A percentile compares a stretch with the other conserved stretches of the same genome.
Evolutionary conservation across 1,140 invertebrate species (phyloP).

Genomic region (Melitaea cinxia): DNA sequence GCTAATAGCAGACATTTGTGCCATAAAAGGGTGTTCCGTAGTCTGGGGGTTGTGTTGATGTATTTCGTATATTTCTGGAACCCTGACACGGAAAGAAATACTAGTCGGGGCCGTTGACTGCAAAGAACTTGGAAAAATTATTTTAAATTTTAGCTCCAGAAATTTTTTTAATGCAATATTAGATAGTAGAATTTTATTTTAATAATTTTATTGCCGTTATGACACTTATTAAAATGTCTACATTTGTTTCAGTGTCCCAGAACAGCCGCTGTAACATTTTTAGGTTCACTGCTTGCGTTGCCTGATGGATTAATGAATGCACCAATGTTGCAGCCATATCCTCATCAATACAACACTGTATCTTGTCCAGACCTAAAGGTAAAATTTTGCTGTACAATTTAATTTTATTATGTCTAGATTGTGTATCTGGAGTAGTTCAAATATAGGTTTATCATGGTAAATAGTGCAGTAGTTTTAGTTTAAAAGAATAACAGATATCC

Average conservation of each 20-base stretch:
- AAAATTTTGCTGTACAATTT: background rate
- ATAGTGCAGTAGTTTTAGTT: too few species aligned
- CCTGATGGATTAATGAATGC: constrained; percentile 89
- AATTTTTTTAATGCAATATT: background rate
- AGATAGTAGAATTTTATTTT: too few species aligned
- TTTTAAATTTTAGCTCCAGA: too few species aligned
- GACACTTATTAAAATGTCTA: background rate
- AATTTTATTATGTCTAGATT: background rate
- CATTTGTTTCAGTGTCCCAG: constrained; percentile 86
- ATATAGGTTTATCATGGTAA: too few species aligned
- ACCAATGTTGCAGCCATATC: constrained; percentile 91
- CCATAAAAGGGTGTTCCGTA: too few species aligned
- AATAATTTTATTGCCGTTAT: background rate
- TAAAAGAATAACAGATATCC: too few species aligned
- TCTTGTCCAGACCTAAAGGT: constrained; percentile 84
- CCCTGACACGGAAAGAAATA: too few species aligned
- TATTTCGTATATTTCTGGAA: too few species aligned
- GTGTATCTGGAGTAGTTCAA: constrained; percentile 37
- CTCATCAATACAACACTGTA: constrained; percentile 86
- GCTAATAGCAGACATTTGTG: too few species aligned
- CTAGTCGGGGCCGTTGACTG: too few species aligned
- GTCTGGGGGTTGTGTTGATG: too few species aligned
- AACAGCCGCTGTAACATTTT: constrained; percentile 94
- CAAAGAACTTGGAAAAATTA: too few species aligned
- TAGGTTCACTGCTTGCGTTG: constrained; percentile 93